Evolutionary conservation across 2,888 invertebrate genomes (phyloP).

Genomic region (Papilio protenor): DNA sequence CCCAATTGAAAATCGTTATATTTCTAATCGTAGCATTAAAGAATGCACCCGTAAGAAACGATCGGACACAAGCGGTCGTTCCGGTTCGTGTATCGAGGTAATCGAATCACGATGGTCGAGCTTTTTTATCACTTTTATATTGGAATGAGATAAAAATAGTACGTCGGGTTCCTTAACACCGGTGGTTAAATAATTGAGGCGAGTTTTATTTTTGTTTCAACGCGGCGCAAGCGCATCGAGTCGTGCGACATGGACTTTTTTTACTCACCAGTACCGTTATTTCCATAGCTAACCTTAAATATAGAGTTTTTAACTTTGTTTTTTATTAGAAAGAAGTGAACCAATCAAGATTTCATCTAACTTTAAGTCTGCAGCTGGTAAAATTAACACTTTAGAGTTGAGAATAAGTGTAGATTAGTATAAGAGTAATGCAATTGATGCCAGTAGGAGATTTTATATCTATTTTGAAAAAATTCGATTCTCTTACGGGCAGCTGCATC

Average conservation of each 20-base stretch:
- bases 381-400: neutral
- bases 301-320: conserved; percentile 50
- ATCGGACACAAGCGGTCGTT: conserved; percentile 36
- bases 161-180: conserved; percentile 62
- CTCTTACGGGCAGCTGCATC: too few species aligned
- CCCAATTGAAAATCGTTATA: conserved; percentile 9
- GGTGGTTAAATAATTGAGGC: conserved; percentile 54
- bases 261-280: conserved; percentile 54
- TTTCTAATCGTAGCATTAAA: conserved; percentile 42
- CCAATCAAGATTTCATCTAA: neutral
- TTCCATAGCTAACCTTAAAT: conserved; percentile 44
- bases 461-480: too few species aligned
- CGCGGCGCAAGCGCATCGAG: conserved; percentile 44
- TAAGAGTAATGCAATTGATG: too few species aligned
- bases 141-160: conserved; percentile 61
- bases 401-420: neutral
- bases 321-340: conserved; percentile 29
- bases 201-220: conserved; percentile 55
- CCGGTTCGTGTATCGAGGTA: conserved; percentile 61
- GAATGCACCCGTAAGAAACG: conserved; percentile 50
- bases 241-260: conserved; percentile 55
- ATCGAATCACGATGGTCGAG: conserved; percentile 65
- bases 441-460: too few species aligned
- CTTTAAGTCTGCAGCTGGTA: neutral
- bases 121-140: conserved; percentile 52